Evolutionary conservation across 1,140 invertebrate species (phyloP).

Genomic region (Drosophila sproati): DNA sequence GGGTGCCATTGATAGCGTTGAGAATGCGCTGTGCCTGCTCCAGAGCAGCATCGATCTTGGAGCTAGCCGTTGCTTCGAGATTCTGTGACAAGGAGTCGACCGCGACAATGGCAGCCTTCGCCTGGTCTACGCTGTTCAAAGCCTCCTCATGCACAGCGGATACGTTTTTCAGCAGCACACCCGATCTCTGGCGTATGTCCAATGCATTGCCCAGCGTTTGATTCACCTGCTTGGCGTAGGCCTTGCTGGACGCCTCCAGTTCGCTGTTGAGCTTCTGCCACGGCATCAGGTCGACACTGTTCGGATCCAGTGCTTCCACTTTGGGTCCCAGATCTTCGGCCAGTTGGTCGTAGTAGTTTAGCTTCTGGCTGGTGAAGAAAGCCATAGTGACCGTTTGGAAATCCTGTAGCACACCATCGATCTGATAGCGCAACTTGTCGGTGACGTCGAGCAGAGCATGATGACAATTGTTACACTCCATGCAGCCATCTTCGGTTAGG

Average conservation of each 20-base stretch:
- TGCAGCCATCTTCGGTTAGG: constrained; percentile 89
- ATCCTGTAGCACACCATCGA: constrained; percentile 89
- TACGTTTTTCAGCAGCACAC: constrained; percentile 86
- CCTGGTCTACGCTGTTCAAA: constrained; percentile 85
- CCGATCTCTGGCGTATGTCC: constrained; percentile 85
- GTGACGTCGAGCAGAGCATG: constrained; percentile 94
- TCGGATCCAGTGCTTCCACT: constrained; percentile 88
- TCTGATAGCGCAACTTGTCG: constrained; percentile 88
- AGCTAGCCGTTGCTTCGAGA: constrained; percentile 88
- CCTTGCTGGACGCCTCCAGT: constrained; percentile 86
- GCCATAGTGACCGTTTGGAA: constrained; percentile 89
- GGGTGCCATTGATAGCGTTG: constrained; percentile 83
- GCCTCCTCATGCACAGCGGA: constrained; percentile 86
- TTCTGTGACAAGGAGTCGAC: constrained; percentile 88
- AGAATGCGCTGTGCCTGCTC: constrained; percentile 90
- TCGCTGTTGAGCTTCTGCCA: constrained; percentile 86
- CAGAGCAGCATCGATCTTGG: constrained; percentile 91
- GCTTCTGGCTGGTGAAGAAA: constrained; percentile 91
- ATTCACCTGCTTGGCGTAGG: constrained; percentile 87
- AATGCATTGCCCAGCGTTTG: constrained; percentile 85
- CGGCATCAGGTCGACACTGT: constrained; percentile 87
- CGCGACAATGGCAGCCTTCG: constrained; percentile 87
- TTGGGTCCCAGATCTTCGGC: constrained; percentile 87
- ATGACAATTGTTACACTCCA: constrained; percentile 94
- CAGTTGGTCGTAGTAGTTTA: constrained; percentile 90